Conservation (phyloP, 2,888 invertebrate genomes). For the Parnassius smintheus region DNA sequence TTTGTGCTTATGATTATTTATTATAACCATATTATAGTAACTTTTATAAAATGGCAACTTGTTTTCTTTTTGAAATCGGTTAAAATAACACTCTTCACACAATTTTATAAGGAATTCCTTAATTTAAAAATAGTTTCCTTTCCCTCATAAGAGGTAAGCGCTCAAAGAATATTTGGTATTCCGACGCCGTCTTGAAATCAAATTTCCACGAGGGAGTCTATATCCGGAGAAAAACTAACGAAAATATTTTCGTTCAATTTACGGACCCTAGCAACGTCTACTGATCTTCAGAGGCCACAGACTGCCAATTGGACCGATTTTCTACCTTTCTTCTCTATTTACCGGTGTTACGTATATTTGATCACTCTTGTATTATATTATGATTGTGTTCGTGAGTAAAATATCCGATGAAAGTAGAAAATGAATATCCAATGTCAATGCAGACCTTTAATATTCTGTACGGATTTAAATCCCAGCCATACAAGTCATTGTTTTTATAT, state of each 20-base stretch:
- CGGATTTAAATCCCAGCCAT: too few relatives aligned
- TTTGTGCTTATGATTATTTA: too few relatives aligned
- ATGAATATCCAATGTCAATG: slow-evolving; percentile 19
- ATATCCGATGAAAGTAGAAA: slow-evolving; percentile 65
- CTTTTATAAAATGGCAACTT: too few relatives aligned
- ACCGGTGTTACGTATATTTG: slow-evolving; percentile 22
- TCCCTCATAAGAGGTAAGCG: slow-evolving; percentile 42
- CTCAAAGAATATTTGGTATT: slow-evolving; percentile 63
- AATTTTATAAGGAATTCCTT: slow-evolving; percentile 21
- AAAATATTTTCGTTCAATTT: slow-evolving; percentile 71
- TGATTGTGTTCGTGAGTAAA: slow-evolving; percentile 43
- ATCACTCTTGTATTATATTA: slow-evolving; percentile 27
- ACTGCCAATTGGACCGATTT: slow-evolving; percentile 32
- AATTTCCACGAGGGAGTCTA: slow-evolving; percentile 54
- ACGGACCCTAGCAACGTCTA: slow-evolving; percentile 33
- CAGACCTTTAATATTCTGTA: too few relatives aligned
- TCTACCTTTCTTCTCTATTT: slow-evolving; percentile 20
- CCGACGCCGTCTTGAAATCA: slow-evolving; percentile 59
- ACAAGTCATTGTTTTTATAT: too few relatives aligned
- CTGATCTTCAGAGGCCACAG: slow-evolving; percentile 25
- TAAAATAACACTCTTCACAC: too few relatives aligned
- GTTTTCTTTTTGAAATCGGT: too few relatives aligned
- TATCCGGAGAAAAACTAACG: slow-evolving; percentile 52
- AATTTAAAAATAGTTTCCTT: slow-evolving; percentile 53
- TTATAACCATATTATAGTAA: too few relatives aligned